A percentile compares a stretch with the other conserved stretches of the same genome.
Evolutionary conservation across 2,797 vertebrate genomes (phyloP).

Genomic region (Malurus splendens): DNA sequence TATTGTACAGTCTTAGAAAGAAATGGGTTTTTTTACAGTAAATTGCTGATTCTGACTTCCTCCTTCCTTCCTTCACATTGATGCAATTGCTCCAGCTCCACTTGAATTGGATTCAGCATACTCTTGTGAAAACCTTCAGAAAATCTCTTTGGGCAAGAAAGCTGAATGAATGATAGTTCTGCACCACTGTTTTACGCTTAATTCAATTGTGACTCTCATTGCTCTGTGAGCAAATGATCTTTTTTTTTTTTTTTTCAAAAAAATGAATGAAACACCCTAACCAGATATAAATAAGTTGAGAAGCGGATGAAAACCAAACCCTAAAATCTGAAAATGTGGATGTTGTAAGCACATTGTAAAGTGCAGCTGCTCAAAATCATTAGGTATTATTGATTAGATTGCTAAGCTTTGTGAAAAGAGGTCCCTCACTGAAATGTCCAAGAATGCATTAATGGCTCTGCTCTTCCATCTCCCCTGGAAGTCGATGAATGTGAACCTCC

Average conservation of each 20-base stretch:
- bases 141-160: neutral
- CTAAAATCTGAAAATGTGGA: neutral
- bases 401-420: neutral
- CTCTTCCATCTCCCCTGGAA: neutral
- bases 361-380: neutral
- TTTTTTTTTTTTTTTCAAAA: neutral
- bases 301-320: neutral
- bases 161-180: neutral
- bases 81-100: neutral
- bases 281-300: neutral
- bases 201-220: neutral
- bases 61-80: neutral
- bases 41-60: neutral
- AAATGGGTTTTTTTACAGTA: neutral
- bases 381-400: neutral
- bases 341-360: neutral
- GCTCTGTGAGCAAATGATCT: neutral
- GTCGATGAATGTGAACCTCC: neutral
- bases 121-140: neutral
- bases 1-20: neutral
- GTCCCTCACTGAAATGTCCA: neutral
- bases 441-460: neutral
- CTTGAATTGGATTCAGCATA: neutral
- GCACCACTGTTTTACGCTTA: rapidly evolving
- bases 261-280: neutral